Conservation (phyloP, 2,888 invertebrate species). For the Maniola hyperantus region DNA sequence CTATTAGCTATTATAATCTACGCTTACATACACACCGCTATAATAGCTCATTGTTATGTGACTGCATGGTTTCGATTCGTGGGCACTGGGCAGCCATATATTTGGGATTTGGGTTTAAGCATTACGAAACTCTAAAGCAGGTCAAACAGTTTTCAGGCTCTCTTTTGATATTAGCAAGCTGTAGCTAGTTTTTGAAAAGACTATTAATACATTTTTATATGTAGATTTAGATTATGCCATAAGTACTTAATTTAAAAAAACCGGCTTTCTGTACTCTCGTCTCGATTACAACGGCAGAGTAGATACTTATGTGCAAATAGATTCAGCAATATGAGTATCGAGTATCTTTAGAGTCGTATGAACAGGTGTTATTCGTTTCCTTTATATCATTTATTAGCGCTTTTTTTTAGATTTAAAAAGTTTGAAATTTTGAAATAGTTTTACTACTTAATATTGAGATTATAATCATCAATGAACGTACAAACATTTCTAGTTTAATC, state of each 20-base stretch:
- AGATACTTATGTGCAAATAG: not conserved
- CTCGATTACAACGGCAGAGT: no score
- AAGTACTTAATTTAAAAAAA: no score
- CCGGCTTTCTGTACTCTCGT: no score
- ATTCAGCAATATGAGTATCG: not conserved
- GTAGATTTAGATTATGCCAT: no score
- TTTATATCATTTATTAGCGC: not conserved
- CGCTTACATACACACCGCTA: not conserved
- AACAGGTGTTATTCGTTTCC: not conserved
- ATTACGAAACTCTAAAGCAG: not conserved
- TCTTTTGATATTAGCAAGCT: not conserved
- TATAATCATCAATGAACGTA: no score
- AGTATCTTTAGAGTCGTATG: not conserved
- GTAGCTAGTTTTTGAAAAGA: not conserved
- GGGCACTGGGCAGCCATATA: not conserved
- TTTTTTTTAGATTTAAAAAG: no score
- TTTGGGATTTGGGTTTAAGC: not conserved
- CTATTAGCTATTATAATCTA: conserved; percentile 21
- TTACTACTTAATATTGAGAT: no score
- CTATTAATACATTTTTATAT: no score
- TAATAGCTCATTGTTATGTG: not conserved
- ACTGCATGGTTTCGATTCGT: not conserved
- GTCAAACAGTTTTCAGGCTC: not conserved
- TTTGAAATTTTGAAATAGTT: not conserved
- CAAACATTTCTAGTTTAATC: not conserved